Evolutionary conservation across 2,888 invertebrate species (phyloP), one percentile per base, ranked within the genome.

Genomic region (Phytoseiulus persimilis): DNA sequence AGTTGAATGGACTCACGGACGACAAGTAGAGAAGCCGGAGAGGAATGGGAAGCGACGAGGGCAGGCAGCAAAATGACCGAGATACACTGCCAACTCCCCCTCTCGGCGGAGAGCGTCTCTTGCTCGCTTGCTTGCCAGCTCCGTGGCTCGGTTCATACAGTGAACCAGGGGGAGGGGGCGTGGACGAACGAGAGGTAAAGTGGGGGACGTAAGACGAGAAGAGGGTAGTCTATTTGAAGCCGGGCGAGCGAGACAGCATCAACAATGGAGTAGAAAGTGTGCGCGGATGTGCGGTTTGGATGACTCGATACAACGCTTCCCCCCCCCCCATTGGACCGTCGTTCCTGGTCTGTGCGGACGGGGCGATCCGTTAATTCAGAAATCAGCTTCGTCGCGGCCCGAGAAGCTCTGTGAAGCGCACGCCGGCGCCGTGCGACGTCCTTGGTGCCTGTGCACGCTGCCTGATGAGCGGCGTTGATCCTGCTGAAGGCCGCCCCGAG

Each of bases 1-100:
- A 65, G 65, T 65, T 65, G 65, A 65, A 65, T 65, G 65, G 65
- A 65, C 65, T 65, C 65, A 65, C 65, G 65, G 65, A 65, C 65
- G 65, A 65, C 65, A 65, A 65, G 65, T 65, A 65, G 65, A 65
- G 65, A 65, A 65, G 28, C 23, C 65, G 65, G 28, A 28, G 65
- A 65, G 65, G 18, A 65, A 65, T 28, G 28, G 65, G 23, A 28
- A 65, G 65, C 65, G 65, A 65, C 23, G 65, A 65, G 65, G 65
- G 65, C 65, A 65, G 65, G 65, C 65, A 65, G 65, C 65, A 65
- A 65, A 65, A 65, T 65, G 65, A 65, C 65, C 65, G 65, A 65
- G 28, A 65, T 39, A 39, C 39, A 39, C 39, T 39, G 39, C 39
- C 39, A 9, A 39, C 5, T 39, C 39, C 39, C n/a, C 39, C 65